A percentile compares a stretch with the other conserved stretches of the same genome.
Evolutionary conservation across 2,888 invertebrate genomes (phyloP).

Genomic region (Eugnorisma glareosa): DNA sequence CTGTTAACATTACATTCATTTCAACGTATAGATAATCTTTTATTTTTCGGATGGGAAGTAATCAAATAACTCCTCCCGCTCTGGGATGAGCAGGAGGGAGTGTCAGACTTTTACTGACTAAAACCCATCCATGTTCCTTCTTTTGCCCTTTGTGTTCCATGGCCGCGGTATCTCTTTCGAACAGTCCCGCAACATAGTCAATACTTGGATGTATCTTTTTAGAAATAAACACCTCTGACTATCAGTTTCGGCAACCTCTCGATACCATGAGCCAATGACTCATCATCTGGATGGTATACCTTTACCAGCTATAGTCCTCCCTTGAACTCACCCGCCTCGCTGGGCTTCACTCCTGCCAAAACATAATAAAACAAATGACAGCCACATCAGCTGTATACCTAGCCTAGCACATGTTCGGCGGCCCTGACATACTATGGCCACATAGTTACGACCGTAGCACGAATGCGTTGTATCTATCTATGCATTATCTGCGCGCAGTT

Average conservation of each 20-base stretch:
- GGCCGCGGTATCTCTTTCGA: too few relatives aligned
- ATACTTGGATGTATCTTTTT: neutral
- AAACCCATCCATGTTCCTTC: too few relatives aligned
- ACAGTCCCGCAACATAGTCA: too few relatives aligned
- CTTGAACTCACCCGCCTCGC: slow-evolving; percentile 33
- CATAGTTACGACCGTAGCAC: slow-evolving; percentile 39
- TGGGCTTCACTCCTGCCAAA: slow-evolving; percentile 17
- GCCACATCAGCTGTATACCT: slow-evolving; percentile 53
- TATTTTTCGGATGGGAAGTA: too few relatives aligned
- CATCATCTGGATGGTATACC: too few relatives aligned
- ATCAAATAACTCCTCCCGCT: too few relatives aligned
- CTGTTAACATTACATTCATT: neutral
- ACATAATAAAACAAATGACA: slow-evolving; percentile 31
- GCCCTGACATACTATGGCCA: slow-evolving; percentile 63
- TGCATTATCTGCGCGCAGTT: slow-evolving; percentile 58
- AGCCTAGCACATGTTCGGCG: slow-evolving; percentile 47
- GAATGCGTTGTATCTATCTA: slow-evolving; percentile 55
- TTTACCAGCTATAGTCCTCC: neutral
- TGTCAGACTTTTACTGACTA: too few relatives aligned
- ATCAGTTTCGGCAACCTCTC: neutral
- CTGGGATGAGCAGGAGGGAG: too few relatives aligned
- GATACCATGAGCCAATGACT: neutral
- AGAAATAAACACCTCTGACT: neutral
- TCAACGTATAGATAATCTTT: too few relatives aligned
- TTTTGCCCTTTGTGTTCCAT: too few relatives aligned